Conservation (phyloP, 2,113 vertebrate genomes). For the Pycnonotus jocosus region DNA sequence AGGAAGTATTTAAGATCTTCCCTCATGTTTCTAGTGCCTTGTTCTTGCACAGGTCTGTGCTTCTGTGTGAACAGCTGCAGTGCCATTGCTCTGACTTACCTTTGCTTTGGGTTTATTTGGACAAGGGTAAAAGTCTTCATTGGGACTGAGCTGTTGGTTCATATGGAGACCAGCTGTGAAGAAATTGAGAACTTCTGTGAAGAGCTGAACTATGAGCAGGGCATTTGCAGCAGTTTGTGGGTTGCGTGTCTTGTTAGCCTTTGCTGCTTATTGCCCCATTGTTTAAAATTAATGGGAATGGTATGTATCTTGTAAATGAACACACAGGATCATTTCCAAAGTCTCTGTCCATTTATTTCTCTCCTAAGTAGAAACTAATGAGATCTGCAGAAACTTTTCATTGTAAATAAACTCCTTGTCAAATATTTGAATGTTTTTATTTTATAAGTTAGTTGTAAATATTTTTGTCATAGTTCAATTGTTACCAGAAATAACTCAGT, state of each 20-base stretch:
- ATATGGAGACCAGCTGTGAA: slow-evolving; percentile 25
- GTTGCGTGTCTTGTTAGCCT: neutral
- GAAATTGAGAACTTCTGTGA: neutral
- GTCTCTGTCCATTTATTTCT: neutral
- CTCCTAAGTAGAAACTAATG: slow-evolving; percentile 3
- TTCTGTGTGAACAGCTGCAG: neutral
- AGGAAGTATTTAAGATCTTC: neutral
- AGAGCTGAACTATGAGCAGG: neutral
- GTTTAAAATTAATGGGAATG: slow-evolving; percentile 26
- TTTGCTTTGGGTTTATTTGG: neutral
- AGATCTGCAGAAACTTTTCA: neutral
- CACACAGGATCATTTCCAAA: slow-evolving; percentile 4
- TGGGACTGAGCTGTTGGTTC: neutral
- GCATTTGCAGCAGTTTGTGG: neutral
- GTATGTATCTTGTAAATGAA: slow-evolving; percentile 14
- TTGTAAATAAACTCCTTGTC: slow-evolving; percentile 4
- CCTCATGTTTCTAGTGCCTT: neutral
- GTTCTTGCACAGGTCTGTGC: neutral
- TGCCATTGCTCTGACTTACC: neutral
- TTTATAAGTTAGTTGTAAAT: slow-evolving; percentile 27
- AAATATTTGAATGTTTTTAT: slow-evolving; percentile 20
- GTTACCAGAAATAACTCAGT: slow-evolving; percentile 48
- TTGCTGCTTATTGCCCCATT: neutral
- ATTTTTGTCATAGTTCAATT: slow-evolving; percentile 1
- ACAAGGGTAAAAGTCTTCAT: neutral